Base-by-base conservation (phyloP, 2,797 vertebrate species). In the Pyrocephalus nanus region DNA sequence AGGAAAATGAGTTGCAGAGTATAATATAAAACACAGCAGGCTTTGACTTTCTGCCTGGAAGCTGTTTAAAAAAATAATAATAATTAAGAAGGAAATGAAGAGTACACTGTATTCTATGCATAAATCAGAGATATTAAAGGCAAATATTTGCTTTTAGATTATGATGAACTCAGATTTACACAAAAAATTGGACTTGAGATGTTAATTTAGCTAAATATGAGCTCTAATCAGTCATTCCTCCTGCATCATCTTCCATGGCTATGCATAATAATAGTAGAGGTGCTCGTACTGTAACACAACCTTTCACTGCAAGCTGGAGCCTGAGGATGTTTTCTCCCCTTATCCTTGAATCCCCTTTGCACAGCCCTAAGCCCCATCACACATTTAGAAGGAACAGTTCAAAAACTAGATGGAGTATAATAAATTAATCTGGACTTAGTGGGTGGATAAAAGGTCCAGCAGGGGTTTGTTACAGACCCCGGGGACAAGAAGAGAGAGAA, bases 1-100 rank as follows among this genome's bases (percentile, higher is more conserved):
- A 90, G 90, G 95, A 96, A 98, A 97, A 97, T 96, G 96, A 98
- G 95, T 97, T 97, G 93, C 96, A 91, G 92, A 91, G 34, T 86
- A 96, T 96, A 97, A 97, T 97, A 97, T 91, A 96, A 97, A 97
- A 97, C 96, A 96, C 97, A 98, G 97, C 97, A 97, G 96, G 97
- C 96, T 98, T 97, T 97, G 97, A 97, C 97, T 97, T 97, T 98
- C 95, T 98, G 97, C 96, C 90, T 94, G 51, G 88, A 98, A 98
- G 95, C 96, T 96, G 96, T 97, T 98, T 97, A 76, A 90, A 97
- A 98, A 96, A 97, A 97, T 94, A 97, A 97, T 96, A 97, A 97
- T 97, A 97, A 97, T 97, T 97, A 98, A 97, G 96, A 97, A 96
- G 90, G 96, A 98, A 94, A 92, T 94, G 93, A 98, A 95, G 90